Percentiles rank a stretch among this genome's conserved stretches.
Conservation (phyloP, 2,888 invertebrate species). For the Oxystoma pomonae region DNA sequence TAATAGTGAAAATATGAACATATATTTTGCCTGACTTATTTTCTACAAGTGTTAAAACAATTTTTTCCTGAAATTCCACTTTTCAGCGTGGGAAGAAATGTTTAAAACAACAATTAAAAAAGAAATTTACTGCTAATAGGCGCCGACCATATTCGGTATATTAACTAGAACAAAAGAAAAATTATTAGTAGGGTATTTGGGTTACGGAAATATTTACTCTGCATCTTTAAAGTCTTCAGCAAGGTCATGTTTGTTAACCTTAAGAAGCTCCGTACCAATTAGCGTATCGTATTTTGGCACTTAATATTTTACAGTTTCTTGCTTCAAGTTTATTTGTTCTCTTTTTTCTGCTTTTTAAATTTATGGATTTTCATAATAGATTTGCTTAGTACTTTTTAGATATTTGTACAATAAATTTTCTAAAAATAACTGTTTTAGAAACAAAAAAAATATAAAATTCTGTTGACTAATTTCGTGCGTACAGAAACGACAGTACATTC, state of each 20-base stretch:
- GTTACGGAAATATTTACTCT: background rate
- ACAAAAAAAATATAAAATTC: no score
- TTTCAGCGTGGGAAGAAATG: background rate
- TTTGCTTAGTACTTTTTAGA: no score
- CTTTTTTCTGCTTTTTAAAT: no score
- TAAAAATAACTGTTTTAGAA: no score
- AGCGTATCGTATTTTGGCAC: background rate
- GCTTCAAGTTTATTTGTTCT: no score
- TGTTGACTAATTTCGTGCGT: no score
- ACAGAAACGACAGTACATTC: no score
- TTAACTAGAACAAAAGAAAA: background rate
- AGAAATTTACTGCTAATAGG: background rate
- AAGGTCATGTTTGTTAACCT: background rate
- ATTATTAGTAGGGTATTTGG: background rate
- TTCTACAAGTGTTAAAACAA: background rate
- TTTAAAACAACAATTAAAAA: background rate
- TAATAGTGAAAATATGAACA: background rate
- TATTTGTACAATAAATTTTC: no score
- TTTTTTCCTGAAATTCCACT: background rate
- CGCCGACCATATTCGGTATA: background rate
- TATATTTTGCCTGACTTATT: background rate
- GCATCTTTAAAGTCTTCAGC: background rate
- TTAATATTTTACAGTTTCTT: background rate
- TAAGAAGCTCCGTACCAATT: background rate
- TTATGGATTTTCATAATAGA: no score